phyloP scores from a whole-genome alignment of 2,888 invertebrate genomes.

The Trypoxylon attenuatum region DNA sequence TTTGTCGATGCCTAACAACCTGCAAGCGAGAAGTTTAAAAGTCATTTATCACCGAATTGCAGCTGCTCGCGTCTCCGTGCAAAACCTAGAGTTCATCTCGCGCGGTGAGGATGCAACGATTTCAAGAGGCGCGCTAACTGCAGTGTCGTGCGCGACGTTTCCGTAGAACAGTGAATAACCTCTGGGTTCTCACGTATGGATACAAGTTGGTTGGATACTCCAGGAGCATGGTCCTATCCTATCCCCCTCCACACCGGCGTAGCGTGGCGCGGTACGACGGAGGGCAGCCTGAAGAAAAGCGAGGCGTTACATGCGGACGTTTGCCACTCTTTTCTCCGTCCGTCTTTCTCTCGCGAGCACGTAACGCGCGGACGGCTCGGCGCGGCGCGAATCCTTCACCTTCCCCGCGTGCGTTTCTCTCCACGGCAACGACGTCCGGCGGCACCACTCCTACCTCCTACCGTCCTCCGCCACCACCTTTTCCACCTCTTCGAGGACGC shows the following conservation, averaged over 20 bases:
- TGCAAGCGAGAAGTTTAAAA: background rate
- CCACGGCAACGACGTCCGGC: conserved; percentile 41
- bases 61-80: background rate
- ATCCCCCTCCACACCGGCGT: conserved; percentile 6
- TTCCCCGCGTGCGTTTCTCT: conserved; percentile 29
- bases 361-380: too few species aligned
- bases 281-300: conserved; percentile 42
- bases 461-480: conserved; percentile 22
- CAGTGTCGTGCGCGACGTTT: conserved; percentile 36
- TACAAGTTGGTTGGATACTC: conserved; percentile 4
- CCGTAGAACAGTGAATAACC: conserved; percentile 54
- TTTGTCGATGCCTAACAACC: background rate
- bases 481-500: conserved; percentile 26
- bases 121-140: conserved; percentile 17
- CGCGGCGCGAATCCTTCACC: conserved; percentile 23
- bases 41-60: background rate
- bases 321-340: conserved; percentile 34
- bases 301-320: conserved; percentile 23
- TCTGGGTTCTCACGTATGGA: conserved; percentile 44
- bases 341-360: conserved; percentile 27
- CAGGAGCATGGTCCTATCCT: conserved; percentile 27
- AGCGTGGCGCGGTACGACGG: conserved; percentile 6
- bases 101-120: conserved; percentile 3
- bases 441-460: conserved; percentile 29
- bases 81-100: background rate